Evolutionary conservation across 2,113 vertebrate species (phyloP).

Genomic region (Limanda limanda): DNA sequence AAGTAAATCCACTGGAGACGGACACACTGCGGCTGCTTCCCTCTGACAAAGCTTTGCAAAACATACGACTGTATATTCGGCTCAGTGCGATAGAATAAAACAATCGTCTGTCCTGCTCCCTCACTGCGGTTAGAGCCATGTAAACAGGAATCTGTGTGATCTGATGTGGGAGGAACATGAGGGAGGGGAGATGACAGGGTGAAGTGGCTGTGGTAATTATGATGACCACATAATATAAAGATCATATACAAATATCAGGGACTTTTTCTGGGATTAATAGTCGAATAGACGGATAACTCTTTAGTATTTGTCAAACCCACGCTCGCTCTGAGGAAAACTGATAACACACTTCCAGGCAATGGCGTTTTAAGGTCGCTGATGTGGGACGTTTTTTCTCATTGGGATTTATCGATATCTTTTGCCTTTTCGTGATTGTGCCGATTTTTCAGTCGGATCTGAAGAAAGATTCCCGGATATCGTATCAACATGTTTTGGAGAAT

Average conservation of each 20-base stretch:
- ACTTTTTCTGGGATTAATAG: too few relatives aligned
- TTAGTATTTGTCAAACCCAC: slow-evolving; percentile 61
- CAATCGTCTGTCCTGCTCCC: background rate
- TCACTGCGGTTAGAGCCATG: slow-evolving; percentile 1
- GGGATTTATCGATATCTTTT: background rate
- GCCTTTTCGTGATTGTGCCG: background rate
- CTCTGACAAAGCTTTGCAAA: slow-evolving; percentile 41
- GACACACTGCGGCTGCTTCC: slow-evolving; percentile 26
- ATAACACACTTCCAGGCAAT: slow-evolving; percentile 28
- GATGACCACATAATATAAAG: too few relatives aligned
- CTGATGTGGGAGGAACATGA: slow-evolving; percentile 1
- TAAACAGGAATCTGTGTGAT: slow-evolving; percentile 14
- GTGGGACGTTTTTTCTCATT: background rate
- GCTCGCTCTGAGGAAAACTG: slow-evolving; percentile 25
- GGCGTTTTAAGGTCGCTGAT: slow-evolving; percentile 32
- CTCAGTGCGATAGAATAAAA: background rate
- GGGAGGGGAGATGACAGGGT: background rate
- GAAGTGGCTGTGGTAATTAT: too few relatives aligned
- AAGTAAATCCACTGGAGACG: slow-evolving; percentile 42
- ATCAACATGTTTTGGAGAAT: slow-evolving; percentile 5
- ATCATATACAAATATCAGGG: too few relatives aligned
- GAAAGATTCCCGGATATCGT: slow-evolving; percentile 11
- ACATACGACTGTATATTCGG: slow-evolving; percentile 50
- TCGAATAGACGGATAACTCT: slow-evolving; percentile 57
- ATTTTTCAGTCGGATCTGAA: background rate